These are phyloP conservation scores for Ferrisia virgata DNA, from an alignment of 2,888 invertebrate genomes.

Conservation along the genomic window DNA sequence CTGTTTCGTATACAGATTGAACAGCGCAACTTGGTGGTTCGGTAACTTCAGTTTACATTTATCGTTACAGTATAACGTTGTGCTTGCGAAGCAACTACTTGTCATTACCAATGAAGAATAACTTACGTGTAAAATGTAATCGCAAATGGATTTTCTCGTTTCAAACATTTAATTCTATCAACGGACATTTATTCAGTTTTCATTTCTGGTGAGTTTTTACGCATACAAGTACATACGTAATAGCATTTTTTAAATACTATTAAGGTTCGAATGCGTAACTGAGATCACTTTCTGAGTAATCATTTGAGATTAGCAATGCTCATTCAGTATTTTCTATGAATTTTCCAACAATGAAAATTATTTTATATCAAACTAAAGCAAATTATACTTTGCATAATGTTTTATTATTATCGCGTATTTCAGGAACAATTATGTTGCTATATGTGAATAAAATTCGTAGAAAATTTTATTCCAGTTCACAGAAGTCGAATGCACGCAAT, in stretches of 20 bases:
- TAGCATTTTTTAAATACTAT: no score
- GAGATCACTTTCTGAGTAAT: background rate
- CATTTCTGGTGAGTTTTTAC: background rate
- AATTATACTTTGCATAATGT: background rate
- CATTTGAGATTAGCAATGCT: background rate
- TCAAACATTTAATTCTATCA: background rate
- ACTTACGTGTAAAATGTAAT: conserved; percentile 10
- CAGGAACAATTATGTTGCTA: background rate
- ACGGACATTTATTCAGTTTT: background rate
- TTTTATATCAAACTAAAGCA: background rate
- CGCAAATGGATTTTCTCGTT: background rate
- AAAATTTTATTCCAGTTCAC: background rate
- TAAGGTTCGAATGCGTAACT: background rate
- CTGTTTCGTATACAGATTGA: conserved; percentile 5
- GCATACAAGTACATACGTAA: no score
- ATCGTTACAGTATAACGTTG: background rate
- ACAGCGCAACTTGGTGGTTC: background rate
- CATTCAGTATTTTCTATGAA: background rate
- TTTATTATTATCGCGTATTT: background rate
- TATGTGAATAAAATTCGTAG: background rate
- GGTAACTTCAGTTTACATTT: conserved; percentile 4
- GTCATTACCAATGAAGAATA: conserved; percentile 10
- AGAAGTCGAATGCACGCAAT: background rate
- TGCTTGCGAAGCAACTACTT: background rate
- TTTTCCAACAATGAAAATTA: background rate